These are phyloP conservation scores for Lutjanus erythropterus DNA, from an alignment of 2,113 vertebrate genomes.

Conservation along the genomic window DNA sequence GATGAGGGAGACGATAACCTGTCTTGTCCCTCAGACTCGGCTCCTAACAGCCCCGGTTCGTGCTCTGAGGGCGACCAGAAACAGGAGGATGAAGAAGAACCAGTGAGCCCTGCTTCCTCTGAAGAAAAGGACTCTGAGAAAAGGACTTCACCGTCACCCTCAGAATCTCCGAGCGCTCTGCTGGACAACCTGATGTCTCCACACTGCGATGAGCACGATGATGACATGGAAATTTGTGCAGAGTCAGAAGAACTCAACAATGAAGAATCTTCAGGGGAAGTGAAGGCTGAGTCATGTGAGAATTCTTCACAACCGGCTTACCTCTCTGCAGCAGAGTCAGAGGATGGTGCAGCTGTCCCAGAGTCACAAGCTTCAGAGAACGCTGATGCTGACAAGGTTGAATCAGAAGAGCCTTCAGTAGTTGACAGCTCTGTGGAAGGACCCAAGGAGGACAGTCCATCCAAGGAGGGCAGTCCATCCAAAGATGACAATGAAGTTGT, in stretches of 20 bases:
- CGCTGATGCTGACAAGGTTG: background rate
- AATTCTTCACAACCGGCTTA: conserved; percentile 11
- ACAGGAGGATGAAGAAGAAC: conserved; percentile 42
- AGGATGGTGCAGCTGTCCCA: background rate
- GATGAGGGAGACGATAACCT: conserved; percentile 16
- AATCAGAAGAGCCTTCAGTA: conserved; percentile 8
- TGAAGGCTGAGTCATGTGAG: conserved; percentile 11
- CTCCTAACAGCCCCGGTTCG: no score
- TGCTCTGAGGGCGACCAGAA: conserved; percentile 15
- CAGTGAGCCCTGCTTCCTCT: conserved; percentile 24
- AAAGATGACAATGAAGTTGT: conserved; percentile 90
- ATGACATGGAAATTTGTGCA: conserved; percentile 50
- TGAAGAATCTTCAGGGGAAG: conserved; percentile 32
- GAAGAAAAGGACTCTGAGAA: conserved; percentile 46
- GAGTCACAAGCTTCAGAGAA: conserved; percentile 38
- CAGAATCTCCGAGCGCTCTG: conserved; percentile 19
- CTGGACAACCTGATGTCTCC: conserved; percentile 56
- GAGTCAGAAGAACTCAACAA: conserved; percentile 25
- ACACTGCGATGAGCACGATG: conserved; percentile 32
- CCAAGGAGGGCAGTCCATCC: conserved; percentile 79
- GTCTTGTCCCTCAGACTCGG: conserved; percentile 41
- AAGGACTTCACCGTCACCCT: conserved; percentile 15
- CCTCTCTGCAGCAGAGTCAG: conserved; percentile 17
- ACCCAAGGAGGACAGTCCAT: conserved; percentile 65
- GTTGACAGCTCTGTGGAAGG: conserved; percentile 49